Conservation (phyloP, 2,113 vertebrate genomes). For the Cheirogaleus medius region DNA sequence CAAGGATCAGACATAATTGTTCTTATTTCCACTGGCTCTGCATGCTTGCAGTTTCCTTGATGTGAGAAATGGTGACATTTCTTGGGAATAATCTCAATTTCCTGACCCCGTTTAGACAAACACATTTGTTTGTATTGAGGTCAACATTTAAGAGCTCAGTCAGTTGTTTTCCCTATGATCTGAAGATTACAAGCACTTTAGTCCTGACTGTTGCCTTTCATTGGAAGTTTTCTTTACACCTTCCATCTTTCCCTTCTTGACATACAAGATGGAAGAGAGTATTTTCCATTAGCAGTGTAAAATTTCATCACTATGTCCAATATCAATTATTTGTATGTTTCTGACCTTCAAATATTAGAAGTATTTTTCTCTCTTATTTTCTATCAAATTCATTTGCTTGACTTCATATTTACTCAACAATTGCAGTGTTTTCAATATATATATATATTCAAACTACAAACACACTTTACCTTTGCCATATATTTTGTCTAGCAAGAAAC, state of each 20-base stretch:
- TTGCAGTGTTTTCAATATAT: background rate
- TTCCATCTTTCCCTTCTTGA: background rate
- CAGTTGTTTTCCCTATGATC: rapidly evolving
- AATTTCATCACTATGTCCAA: background rate
- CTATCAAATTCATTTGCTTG: background rate
- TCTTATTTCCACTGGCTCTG: background rate
- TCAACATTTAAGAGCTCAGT: background rate
- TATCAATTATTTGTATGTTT: background rate
- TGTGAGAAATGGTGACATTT: background rate
- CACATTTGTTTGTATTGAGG: background rate
- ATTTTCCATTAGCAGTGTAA: background rate
- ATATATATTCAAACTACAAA: background rate
- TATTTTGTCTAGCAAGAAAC: background rate
- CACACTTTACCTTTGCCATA: background rate
- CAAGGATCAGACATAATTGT: background rate
- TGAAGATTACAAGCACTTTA: background rate
- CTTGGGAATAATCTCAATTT: background rate
- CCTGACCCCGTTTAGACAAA: too few relatives aligned
- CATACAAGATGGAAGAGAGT: background rate
- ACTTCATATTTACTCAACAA: background rate
- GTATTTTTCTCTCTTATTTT: background rate
- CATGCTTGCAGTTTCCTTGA: background rate
- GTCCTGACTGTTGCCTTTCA: background rate
- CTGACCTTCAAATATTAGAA: background rate
- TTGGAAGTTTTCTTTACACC: background rate